These are phyloP conservation scores for Eupithecia abbreviata DNA, from an alignment of 2,888 invertebrate genomes.

Conservation along the genomic window DNA sequence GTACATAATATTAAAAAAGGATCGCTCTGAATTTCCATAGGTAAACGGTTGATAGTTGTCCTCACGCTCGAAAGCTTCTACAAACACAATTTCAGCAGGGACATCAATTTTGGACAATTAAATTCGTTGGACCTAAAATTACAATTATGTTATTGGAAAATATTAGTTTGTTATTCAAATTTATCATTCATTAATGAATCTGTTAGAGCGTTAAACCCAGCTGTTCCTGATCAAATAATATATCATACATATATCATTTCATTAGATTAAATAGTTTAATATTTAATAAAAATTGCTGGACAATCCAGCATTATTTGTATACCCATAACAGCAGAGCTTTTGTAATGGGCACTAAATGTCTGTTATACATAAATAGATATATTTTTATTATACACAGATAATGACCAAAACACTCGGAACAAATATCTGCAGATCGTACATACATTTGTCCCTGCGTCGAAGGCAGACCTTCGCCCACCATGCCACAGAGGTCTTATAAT, in stretches of 20 bases:
- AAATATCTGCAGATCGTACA: too few species aligned
- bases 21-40: neutral
- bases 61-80: conserved; percentile 28
- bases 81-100: conserved; percentile 30
- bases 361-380: too few species aligned
- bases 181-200: conserved; percentile 12
- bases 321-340: too few species aligned
- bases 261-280: neutral
- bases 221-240: neutral
- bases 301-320: too few species aligned
- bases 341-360: too few species aligned
- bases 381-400: too few species aligned
- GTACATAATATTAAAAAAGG: neutral
- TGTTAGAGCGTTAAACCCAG: neutral
- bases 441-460: too few species aligned
- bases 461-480: too few species aligned
- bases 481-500: too few species aligned
- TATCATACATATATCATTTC: neutral
- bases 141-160: conserved; percentile 7
- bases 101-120: conserved; percentile 30
- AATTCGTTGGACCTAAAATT: conserved; percentile 20
- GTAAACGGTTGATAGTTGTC: neutral
- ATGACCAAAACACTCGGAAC: too few species aligned
- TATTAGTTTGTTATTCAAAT: conserved; percentile 11
- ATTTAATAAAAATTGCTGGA: too few species aligned